Percentiles rank a stretch among this genome's conserved stretches.
Conservation (phyloP, 2,888 invertebrate genomes). For the Acleris emargana region DNA sequence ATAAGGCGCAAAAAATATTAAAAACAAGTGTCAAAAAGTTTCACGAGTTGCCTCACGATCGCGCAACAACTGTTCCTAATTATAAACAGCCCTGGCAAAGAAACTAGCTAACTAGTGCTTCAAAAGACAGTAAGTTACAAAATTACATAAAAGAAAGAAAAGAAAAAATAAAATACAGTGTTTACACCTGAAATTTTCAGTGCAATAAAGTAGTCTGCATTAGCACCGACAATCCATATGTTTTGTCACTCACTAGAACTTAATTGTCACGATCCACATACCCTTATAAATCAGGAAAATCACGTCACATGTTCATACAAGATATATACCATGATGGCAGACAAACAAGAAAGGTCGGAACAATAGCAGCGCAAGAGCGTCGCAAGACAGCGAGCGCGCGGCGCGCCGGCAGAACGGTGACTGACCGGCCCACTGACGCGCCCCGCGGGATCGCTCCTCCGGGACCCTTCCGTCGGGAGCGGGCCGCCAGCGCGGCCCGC, state of each 20-base stretch:
- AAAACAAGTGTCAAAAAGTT: not conserved
- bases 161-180: conserved; percentile 28
- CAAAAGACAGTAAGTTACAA: not conserved
- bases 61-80: not conserved
- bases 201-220: conserved; percentile 49
- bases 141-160: not conserved
- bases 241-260: conserved; percentile 65
- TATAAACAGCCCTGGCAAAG: not conserved
- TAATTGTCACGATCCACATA: conserved; percentile 76
- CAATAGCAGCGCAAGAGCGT: conserved; percentile 55
- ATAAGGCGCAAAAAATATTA: not conserved
- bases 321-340: conserved; percentile 60
- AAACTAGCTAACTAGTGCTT: not conserved
- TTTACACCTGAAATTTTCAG: conserved; percentile 60
- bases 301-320: conserved; percentile 69
- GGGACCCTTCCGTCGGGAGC: conserved; percentile 78
- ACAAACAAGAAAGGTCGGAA: conserved; percentile 68
- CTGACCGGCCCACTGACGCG: conserved; percentile 82
- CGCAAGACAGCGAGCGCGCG: conserved; percentile 68
- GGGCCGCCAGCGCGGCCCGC: conserved; percentile 63
- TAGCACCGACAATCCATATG: conserved; percentile 64
- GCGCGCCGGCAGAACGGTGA: conserved; percentile 80
- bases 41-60: not conserved
- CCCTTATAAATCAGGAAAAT: conserved; percentile 55
- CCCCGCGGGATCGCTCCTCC: conserved; percentile 74